Conservation (phyloP, 1,140 invertebrate genomes). For the Zaprionus inermis region DNA sequence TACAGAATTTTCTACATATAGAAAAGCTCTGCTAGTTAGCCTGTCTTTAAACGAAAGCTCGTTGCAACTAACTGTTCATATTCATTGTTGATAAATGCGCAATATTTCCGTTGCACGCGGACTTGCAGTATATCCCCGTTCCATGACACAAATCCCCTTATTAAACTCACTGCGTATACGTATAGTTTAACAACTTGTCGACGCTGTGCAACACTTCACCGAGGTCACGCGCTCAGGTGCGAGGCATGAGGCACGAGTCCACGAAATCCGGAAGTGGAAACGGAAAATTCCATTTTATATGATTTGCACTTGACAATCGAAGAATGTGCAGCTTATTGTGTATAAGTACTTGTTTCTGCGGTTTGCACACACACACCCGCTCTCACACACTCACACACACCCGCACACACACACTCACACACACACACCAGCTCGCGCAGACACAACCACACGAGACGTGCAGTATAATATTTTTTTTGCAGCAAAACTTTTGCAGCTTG, state of each 20-base stretch:
- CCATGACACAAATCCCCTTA: background rate
- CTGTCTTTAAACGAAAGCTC: background rate
- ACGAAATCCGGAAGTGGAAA: constrained; percentile 34
- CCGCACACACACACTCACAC: background rate
- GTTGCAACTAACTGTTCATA: background rate
- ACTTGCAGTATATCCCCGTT: background rate
- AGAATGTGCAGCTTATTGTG: constrained; percentile 43
- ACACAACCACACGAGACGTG: constrained; percentile 16
- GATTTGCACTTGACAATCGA: constrained; percentile 59
- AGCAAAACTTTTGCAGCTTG: constrained; percentile 44
- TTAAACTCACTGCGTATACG: background rate
- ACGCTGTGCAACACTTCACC: background rate
- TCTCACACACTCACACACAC: background rate
- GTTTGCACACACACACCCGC: constrained; percentile 12
- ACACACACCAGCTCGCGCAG: constrained; percentile 1
- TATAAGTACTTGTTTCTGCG: constrained; percentile 43
- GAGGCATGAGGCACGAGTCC: background rate
- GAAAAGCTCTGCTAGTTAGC: background rate
- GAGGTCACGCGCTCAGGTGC: constrained; percentile 27
- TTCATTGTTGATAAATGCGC: background rate
- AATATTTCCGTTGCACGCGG: background rate
- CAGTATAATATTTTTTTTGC: constrained; percentile 44
- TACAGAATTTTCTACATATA: no score
- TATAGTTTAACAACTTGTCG: background rate
- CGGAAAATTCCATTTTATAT: constrained; percentile 51